Base-by-base conservation (phyloP, 2,888 invertebrate genomes). In the Quadriops clusia region DNA sequence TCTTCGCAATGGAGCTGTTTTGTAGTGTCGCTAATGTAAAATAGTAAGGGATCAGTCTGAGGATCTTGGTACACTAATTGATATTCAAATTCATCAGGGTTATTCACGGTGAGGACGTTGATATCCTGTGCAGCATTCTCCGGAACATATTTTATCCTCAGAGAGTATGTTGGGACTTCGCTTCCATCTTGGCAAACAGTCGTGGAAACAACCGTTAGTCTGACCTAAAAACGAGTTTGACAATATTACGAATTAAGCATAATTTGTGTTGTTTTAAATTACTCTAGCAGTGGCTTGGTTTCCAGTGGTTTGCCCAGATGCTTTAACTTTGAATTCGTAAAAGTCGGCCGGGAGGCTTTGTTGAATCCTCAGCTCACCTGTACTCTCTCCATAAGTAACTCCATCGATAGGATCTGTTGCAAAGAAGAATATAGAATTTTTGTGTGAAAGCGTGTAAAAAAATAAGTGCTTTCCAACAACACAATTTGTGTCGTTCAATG, bases 281-380 rank as follows among this genome's bases (percentile, higher is more conserved):
- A 67, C 66, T 50, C 43, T 36, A 17, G 63, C 58, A 17, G 29
- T 32, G 9, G 32, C 40, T 14, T 24, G 22, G 7, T 22, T 34
- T 18, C 23, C 26, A 21, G 36, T 40, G 6, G 16, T 20, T 9
- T 25, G 10, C 7, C 43, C 46, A n/a, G 28, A 45, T 9, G 47
- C 48, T 14, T 16, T 40, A 17, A 61, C 61, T 42, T 46, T 45
- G 43, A 65, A 58, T 12, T 28, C 47, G 43, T 64, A 61, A 3
- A 50, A 42, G 7, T 63, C 65, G 20, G 41, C 53, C 10, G 50
- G 52, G 6, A 58, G 45, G 33, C 61, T 61, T 39, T 58, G 55
- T 4, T 41, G 46, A 36, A 54, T 58, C 40, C 60, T 59, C 12
- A 63, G 23, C 22, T 60, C 57, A 28, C 53, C 54, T 4, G 61